A percentile compares a stretch with the other conserved stretches of the same genome.
Evolutionary conservation across 2,888 invertebrate genomes (phyloP).

Genomic region (Drosophila lacicola): DNA sequence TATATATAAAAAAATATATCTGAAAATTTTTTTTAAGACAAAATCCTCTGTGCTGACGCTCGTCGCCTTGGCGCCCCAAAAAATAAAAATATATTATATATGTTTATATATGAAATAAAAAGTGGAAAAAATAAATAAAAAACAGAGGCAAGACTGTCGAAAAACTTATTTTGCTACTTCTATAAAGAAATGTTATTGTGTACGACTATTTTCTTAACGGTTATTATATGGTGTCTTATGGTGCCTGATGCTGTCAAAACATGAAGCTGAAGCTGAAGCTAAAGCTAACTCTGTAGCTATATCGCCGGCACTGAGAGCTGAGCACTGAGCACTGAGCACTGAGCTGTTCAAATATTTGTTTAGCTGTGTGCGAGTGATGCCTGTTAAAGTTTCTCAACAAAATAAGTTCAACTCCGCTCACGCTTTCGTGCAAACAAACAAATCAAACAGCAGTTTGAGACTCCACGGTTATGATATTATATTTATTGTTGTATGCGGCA

Average conservation of each 20-base stretch:
- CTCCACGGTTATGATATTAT: slow-evolving; percentile 56
- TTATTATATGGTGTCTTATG: slow-evolving; percentile 48
- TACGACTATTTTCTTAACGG: slow-evolving; percentile 52
- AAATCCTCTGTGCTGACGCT: slow-evolving; percentile 13
- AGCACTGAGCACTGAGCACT: slow-evolving; percentile 22
- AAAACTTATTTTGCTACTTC: slow-evolving; percentile 40
- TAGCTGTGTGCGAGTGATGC: slow-evolving; percentile 68
- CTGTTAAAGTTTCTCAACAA: slow-evolving; percentile 67
- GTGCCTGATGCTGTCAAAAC: slow-evolving; percentile 47
- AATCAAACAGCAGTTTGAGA: slow-evolving; percentile 68
- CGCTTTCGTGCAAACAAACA: slow-evolving; percentile 67
- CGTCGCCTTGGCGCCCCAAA: slow-evolving; percentile 33
- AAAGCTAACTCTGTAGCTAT: slow-evolving; percentile 23
- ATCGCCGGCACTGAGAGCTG: slow-evolving; percentile 4
- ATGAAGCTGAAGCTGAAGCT: slow-evolving; percentile 11
- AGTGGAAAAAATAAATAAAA: slow-evolving; percentile 2
- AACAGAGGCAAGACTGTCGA: slow-evolving; percentile 21
- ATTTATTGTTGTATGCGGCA: slow-evolving; percentile 12
- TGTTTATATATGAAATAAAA: slow-evolving; percentile 17
- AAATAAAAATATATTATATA: slow-evolving; percentile 14
- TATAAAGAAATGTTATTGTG: slow-evolving; percentile 52
- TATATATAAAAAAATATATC: neutral
- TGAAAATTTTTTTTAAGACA: slow-evolving; percentile 8
- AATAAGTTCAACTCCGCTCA: slow-evolving; percentile 55
- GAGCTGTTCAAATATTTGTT: slow-evolving; percentile 72